Conservation (phyloP, 2,113 vertebrate species). For the Thryonomys swinderianus region DNA sequence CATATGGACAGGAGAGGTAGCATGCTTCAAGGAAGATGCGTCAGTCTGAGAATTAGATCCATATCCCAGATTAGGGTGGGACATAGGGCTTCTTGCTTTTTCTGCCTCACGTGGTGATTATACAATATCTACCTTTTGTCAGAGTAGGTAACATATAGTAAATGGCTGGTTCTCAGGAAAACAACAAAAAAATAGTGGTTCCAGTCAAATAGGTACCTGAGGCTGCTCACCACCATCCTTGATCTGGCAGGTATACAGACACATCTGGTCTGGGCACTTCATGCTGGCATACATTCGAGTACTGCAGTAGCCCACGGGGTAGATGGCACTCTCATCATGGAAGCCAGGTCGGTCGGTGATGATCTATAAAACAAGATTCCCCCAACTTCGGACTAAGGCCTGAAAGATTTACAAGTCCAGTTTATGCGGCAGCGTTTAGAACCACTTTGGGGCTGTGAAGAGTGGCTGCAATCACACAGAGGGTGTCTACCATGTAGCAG, state of each 20-base stretch:
- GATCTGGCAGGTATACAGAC: slow-evolving; percentile 95
- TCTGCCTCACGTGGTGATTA: not conserved
- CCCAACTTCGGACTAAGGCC: not conserved
- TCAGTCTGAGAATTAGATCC: not conserved
- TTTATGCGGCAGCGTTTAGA: slow-evolving; percentile 9
- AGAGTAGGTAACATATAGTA: not conserved
- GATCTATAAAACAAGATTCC: slow-evolving; percentile 85
- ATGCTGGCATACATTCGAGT: slow-evolving; percentile 91
- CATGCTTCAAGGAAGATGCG: not conserved
- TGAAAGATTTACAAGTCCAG: not conserved
- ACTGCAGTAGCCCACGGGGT: slow-evolving; percentile 95
- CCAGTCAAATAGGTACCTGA: slow-evolving; percentile 85
- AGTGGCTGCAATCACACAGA: not conserved
- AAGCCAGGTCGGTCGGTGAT: slow-evolving; percentile 92
- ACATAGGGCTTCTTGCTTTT: not conserved
- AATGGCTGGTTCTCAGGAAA: not conserved
- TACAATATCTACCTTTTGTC: not conserved
- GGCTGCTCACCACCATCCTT: slow-evolving; percentile 91
- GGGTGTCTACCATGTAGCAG: not conserved
- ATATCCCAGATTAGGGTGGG: not conserved
- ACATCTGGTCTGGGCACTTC: slow-evolving; percentile 90
- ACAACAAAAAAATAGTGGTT: not conserved
- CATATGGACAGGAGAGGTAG: not conserved
- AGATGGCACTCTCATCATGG: slow-evolving; percentile 92
- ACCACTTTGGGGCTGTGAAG: slow-evolving; percentile 37